Base-by-base conservation (phyloP, 2,113 vertebrate genomes). In the Sterna hirundo region DNA sequence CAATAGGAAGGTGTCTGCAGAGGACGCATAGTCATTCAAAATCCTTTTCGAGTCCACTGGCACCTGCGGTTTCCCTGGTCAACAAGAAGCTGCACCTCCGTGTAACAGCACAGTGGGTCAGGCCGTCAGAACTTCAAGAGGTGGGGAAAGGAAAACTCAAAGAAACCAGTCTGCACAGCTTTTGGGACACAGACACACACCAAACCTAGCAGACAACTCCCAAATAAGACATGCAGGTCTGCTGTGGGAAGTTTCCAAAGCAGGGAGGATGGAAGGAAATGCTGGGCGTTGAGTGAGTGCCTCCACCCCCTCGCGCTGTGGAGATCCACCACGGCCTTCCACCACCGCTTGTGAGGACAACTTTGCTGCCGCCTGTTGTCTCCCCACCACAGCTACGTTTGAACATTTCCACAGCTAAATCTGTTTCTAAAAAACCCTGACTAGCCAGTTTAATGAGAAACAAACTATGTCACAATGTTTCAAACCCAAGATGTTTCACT, bases 91-190 rank as follows among this genome's bases (percentile, higher is more conserved):
- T 10, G 8, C 22, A 34, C 34, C 58, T 68, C 2, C 1, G 13
- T 27, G 13, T 15, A 52, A 64, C 9, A 49, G 38, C 0, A 0
- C 16, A 11, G 26, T 0, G 0, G 47, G 4, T 66, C 21, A 69
- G 11, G 57, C 30, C 4, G 9, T 76, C 44, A 51, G 19, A 27
- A 29, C 11, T 36, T 47, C 30, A 9, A 38, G 42, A 16, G 29
- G 17, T 58, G 46, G 11, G 74, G n/a, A 81, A 83, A 47, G 13
- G 36, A 75, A 84, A 62, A 82, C 7, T 62, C 15, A 68, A 58
- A 58, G 23, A 88, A 91, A 82, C 4, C 15, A 17, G 26, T 5
- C 18, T 42, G 32, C 6, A 1, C 38, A 20, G 19, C 57, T 68
- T 81, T 42, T 30, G 44, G n/a, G 64, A 51, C 6, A 44, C 13